Evolutionary conservation across 2,113 vertebrate species (phyloP), one percentile per base, ranked within the genome.

Genomic region (Murina feae): DNA sequence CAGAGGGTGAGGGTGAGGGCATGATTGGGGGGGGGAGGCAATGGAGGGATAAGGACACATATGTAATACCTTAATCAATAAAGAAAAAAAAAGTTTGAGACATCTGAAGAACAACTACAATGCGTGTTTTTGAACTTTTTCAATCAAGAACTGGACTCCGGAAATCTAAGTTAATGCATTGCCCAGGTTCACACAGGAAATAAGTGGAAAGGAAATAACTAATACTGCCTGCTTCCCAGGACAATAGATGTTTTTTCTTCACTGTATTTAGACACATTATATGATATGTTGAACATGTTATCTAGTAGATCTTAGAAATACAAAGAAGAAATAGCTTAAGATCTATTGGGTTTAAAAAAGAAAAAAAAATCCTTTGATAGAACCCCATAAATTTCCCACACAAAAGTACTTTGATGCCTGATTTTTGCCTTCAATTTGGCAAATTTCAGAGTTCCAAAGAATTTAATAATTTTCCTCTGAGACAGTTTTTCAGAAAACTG

Each of bases 401-500:
- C 6, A 72, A 60, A 96, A 89, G 88, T 69, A 65, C 35, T 79
- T 47, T 79, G 32, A 82, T 42, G 37, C 69, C 35, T 68, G 21
- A 32, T 28, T 49, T 87, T 83, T 84, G 7, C 84, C 30, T 75
- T 86, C 21, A 69, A 23, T 55, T 23, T 79, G 30, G 32, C 53
- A 80, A 58, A 58, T 55, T 58, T 39, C 78, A 35, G 79, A 66
- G 42, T 87, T 87, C 75, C 7, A 44, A 68, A 95, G 30, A 51
- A 87, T 84, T 49, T 30, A 84, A 55, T 79, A 21, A 84, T 90
- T 89, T 93, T 66, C 63, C 86, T 86, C 79, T 86, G 65, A 92
- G 76, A 17, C 76, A 76, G 65, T 35, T 84, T 76, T 93, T 90
- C 39, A 90, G 65, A 32, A 84, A 90, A 87, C 30, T 51, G 25